phyloP scores from a whole-genome alignment of 2,113 vertebrate genomes.

The Petrocephalus zakoni region DNA sequence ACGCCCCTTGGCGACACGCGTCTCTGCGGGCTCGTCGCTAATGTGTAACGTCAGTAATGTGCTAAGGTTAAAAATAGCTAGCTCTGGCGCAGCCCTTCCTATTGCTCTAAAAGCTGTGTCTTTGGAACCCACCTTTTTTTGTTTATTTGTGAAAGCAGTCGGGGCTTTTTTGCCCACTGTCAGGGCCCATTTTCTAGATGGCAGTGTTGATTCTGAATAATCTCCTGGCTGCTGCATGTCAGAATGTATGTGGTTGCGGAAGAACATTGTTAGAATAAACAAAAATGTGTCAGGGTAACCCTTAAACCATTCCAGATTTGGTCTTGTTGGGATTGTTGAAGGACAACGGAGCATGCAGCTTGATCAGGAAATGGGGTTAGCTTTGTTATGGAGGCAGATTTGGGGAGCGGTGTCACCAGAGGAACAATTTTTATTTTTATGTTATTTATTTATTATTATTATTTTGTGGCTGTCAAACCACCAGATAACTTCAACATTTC shows the following conservation, averaged over 20 bases:
- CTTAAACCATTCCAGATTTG: neutral
- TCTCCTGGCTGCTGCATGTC: conserved; percentile 25
- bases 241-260: conserved; percentile 15
- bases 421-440: neutral
- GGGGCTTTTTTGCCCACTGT: conserved; percentile 19
- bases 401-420: neutral
- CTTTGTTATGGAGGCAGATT: neutral
- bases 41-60: conserved; percentile 58
- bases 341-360: neutral
- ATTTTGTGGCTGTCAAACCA: neutral
- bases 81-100: conserved; percentile 52
- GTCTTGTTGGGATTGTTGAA: conserved; percentile 4
- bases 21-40: conserved; percentile 62
- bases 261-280: conserved; percentile 17
- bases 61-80: conserved; percentile 68
- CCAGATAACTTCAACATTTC: neutral
- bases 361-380: neutral
- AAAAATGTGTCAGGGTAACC: conserved; percentile 8
- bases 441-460: too few relatives aligned
- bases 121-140: conserved; percentile 13
- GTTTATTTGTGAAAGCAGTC: conserved; percentile 15
- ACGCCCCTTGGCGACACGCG: conserved; percentile 61
- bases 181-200: conserved; percentile 24
- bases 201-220: conserved; percentile 29
- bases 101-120: conserved; percentile 12